Conservation (phyloP, 1,140 invertebrate species). For the Drusus annulatus region DNA sequence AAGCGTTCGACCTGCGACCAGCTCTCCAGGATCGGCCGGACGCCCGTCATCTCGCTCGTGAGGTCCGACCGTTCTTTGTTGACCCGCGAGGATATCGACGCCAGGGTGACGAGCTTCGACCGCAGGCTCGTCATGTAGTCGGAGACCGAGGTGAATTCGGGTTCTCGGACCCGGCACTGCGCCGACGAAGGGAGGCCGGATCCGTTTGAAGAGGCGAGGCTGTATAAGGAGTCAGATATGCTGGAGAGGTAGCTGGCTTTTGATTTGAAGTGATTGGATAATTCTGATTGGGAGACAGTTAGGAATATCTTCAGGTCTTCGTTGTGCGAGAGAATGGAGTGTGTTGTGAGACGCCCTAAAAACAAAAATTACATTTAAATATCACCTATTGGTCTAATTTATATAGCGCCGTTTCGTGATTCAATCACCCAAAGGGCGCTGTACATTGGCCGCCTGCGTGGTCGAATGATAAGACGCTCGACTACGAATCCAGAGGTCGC, state of each 20-base stretch:
- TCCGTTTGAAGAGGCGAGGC: conserved; percentile 65
- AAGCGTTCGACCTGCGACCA: conserved; percentile 55
- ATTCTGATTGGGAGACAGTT: conserved; percentile 76
- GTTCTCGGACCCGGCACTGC: conserved; percentile 62
- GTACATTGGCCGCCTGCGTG: too few species aligned
- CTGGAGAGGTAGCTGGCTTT: conserved; percentile 73
- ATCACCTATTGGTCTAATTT: too few species aligned
- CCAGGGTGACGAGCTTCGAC: conserved; percentile 78
- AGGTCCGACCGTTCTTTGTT: conserved; percentile 78
- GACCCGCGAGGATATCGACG: conserved; percentile 78
- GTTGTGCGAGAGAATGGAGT: conserved; percentile 82
- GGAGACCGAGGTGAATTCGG: conserved; percentile 78
- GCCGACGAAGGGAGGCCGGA: conserved; percentile 36
- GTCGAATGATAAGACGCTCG: too few species aligned
- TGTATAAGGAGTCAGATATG: conserved; percentile 76
- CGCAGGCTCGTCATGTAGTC: conserved; percentile 77
- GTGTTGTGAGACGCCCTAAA: conserved; percentile 64
- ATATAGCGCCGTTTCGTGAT: too few species aligned
- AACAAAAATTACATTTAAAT: conserved; percentile 21
- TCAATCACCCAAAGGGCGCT: too few species aligned
- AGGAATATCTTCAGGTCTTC: conserved; percentile 80
- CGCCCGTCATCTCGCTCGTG: conserved; percentile 71
- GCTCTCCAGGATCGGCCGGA: conserved; percentile 71
- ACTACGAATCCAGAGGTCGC: too few species aligned
- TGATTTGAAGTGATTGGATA: conserved; percentile 77